Evolutionary conservation across 2,113 vertebrate species (phyloP).

Genomic region (Indicator maculatus): DNA sequence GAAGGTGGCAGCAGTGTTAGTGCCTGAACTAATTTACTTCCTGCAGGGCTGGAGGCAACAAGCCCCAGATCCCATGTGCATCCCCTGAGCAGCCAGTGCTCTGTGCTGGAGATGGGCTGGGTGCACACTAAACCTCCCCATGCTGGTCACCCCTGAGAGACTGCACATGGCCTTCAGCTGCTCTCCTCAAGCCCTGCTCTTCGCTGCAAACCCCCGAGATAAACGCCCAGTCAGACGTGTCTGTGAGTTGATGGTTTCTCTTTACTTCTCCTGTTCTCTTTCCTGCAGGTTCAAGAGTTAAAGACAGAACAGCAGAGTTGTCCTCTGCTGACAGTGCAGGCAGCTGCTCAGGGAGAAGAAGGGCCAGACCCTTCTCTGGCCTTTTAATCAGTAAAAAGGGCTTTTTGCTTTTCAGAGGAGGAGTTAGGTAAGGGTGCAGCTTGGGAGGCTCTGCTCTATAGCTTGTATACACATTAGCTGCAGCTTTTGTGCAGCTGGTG

Average conservation of each 20-base stretch:
- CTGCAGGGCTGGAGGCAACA: not conserved
- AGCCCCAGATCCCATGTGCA: fast-evolving
- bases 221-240: fast-evolving
- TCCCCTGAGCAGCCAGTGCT: not conserved
- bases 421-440: not conserved
- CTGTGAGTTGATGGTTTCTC: fast-evolving
- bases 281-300: not conserved
- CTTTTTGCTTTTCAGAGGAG: not conserved
- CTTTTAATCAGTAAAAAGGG: not conserved
- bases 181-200: not conserved
- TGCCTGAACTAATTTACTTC: not conserved
- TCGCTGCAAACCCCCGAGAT: not conserved
- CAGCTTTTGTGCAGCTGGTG: not conserved
- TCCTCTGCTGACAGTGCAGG: fast-evolving
- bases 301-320: not conserved
- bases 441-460: fast-evolving
- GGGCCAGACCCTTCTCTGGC: not conserved
- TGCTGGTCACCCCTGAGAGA: not conserved
- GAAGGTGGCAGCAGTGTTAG: not conserved
- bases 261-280: not conserved
- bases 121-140: not conserved
- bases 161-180: fast-evolving
- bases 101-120: not conserved
- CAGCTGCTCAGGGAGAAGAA: not conserved
- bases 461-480: fast-evolving